Percentiles rank a stretch among this genome's conserved stretches.
Conservation (phyloP, 2,888 invertebrate genomes). For the Agriopis aurantiaria region DNA sequence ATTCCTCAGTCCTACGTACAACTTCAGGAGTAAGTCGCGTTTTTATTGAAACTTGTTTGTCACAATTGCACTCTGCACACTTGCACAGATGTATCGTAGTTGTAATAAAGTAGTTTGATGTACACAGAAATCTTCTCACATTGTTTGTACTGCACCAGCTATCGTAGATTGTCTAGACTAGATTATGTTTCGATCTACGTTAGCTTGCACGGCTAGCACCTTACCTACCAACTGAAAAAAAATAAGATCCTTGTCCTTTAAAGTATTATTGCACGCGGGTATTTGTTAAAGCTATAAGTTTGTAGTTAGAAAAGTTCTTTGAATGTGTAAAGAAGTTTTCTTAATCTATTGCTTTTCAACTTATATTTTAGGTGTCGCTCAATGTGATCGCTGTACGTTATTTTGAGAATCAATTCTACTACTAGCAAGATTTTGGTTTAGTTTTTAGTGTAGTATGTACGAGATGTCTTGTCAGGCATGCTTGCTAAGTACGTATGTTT, state of each 20-base stretch:
- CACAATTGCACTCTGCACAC: slow-evolving; percentile 19
- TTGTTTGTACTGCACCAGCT: slow-evolving; percentile 1
- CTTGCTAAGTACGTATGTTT: background rate
- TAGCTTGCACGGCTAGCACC: background rate
- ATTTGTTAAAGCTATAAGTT: background rate
- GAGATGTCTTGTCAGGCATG: slow-evolving; percentile 10
- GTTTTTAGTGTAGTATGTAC: slow-evolving; percentile 4
- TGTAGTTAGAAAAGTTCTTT: background rate
- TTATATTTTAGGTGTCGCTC: slow-evolving; percentile 8
- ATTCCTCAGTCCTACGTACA: slow-evolving; percentile 59
- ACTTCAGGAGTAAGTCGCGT: slow-evolving; percentile 64
- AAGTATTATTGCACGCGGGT: too few relatives aligned
- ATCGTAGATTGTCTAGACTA: background rate
- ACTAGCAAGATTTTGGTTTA: slow-evolving; percentile 3
- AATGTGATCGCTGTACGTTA: slow-evolving; percentile 10
- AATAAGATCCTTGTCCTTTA: too few relatives aligned
- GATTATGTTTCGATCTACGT: too few relatives aligned
- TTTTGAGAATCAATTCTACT: slow-evolving; percentile 4
- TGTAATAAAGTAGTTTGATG: background rate
- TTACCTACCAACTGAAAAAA: background rate
- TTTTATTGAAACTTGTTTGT: slow-evolving; percentile 16
- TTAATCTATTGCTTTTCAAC: background rate
- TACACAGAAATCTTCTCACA: slow-evolving; percentile 6
- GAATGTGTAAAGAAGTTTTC: background rate
- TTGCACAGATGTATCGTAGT: slow-evolving; percentile 1